Base-by-base conservation (phyloP, 2,797 vertebrate genomes). In the Merluccius polli region DNA sequence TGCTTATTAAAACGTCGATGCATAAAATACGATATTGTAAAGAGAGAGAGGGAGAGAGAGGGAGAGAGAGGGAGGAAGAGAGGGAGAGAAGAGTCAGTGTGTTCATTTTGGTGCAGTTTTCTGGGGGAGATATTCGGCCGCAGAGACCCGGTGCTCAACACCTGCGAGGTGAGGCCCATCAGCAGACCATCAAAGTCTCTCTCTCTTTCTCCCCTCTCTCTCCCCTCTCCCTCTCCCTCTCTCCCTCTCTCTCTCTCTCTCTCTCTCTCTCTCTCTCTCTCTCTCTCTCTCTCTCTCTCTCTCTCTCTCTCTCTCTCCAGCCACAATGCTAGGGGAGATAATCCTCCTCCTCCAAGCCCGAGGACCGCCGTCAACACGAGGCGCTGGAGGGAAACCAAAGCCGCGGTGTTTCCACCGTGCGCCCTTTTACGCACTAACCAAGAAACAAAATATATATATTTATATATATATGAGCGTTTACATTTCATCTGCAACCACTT, bases 1-100 rank as follows among this genome's bases (percentile, higher is more conserved):
- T 86, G 89, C 92, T 94, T 93, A 93, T 93, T 93, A 93, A 93
- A 93, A 93, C 89, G 82, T 87, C 84, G 91, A 90, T 88, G 93
- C 90, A 92, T 86, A 91, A 91, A 93, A 89, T 86, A 82, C 77
- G 77, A 86, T 80, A 87, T 78, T 87, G 82, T 76, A 78, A 77
- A 85, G 80, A 86, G 84, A 79, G 72, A 52, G 73, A 70, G 38
- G 29, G 48, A 80, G 79, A 79, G 48, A 78, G 83, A 29, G 82
- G 77, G 70, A 78, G 81, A 78, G 73, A 75, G 59, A 77, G 75
- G 79, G 78, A 80, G 71, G 74, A 72, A 67, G 7, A 31, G 31
- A 59, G 38, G 30, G 35, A 27, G 73, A 73, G 71, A 81, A 70
- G 82, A 80, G 76, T 77, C 73, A 77, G 72, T 3, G 33, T 3